These are phyloP conservation scores for Decapterus maruadsi DNA, from an alignment of 2,797 vertebrate genomes.

Conservation along the genomic window DNA sequence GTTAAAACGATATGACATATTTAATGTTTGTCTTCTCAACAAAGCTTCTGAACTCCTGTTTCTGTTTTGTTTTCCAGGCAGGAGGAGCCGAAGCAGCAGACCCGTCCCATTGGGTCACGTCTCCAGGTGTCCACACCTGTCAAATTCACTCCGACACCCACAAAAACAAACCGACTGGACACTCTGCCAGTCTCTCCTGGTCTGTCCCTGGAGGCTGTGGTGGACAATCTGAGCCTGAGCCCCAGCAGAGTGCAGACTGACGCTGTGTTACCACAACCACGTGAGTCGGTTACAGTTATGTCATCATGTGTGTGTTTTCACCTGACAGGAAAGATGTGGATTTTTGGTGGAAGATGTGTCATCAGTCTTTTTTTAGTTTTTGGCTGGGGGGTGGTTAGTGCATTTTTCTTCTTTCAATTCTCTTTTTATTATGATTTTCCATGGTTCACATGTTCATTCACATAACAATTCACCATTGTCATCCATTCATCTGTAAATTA, in stretches of 20 bases:
- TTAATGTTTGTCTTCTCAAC: too few relatives aligned
- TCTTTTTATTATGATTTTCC: too few relatives aligned
- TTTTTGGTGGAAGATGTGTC: not conserved
- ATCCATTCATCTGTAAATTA: too few relatives aligned
- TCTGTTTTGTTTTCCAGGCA: slow-evolving; percentile 73
- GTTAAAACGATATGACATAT: too few relatives aligned
- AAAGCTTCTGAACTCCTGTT: not conserved
- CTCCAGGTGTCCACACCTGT: slow-evolving; percentile 62
- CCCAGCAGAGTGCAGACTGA: slow-evolving; percentile 79
- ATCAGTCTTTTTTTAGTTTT: too few relatives aligned
- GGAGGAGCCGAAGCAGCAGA: slow-evolving; percentile 56
- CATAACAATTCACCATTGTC: too few relatives aligned
- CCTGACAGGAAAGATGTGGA: not conserved
- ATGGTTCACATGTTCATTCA: too few relatives aligned
- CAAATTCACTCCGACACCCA: slow-evolving; percentile 53
- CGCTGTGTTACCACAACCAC: slow-evolving; percentile 81
- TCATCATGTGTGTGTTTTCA: not conserved
- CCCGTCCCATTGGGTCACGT: slow-evolving; percentile 60
- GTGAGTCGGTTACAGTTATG: slow-evolving; percentile 73
- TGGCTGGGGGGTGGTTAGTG: too few relatives aligned
- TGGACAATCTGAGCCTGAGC: slow-evolving; percentile 86
- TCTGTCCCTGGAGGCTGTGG: slow-evolving; percentile 78
- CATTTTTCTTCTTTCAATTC: too few relatives aligned
- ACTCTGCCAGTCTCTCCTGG: not conserved
- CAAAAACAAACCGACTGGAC: slow-evolving; percentile 43